Evolutionary conservation across 1,140 invertebrate genomes (phyloP).

Genomic region (Bombus waltoni): DNA sequence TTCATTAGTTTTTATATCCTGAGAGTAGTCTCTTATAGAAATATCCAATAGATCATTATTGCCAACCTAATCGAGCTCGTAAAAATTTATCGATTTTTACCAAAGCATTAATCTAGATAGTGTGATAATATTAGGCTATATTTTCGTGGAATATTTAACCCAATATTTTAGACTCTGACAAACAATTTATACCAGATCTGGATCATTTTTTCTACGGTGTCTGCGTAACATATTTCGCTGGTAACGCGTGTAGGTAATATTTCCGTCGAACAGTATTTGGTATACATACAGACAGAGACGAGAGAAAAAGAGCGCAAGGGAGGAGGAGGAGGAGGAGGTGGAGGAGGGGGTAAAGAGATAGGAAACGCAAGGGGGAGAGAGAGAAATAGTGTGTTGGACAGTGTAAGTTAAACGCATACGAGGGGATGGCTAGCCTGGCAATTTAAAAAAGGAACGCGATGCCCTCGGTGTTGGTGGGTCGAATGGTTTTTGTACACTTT

Average conservation of each 20-base stretch:
- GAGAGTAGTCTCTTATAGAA: not conserved
- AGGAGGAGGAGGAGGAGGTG: not conserved
- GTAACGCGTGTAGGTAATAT: constrained; percentile 49
- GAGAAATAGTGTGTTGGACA: constrained; percentile 28
- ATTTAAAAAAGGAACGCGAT: constrained; percentile 56
- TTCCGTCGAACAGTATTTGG: constrained; percentile 26
- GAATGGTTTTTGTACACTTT: constrained; percentile 64
- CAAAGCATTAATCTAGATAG: not conserved
- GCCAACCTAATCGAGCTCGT: not conserved
- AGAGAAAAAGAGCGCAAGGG: not conserved
- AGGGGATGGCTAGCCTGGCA: constrained; percentile 47
- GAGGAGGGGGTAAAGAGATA: not conserved
- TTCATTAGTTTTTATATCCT: too few relatives aligned
- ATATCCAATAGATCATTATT: not conserved
- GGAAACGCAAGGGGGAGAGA: not conserved
- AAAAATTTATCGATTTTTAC: not conserved
- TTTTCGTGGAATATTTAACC: constrained; percentile 10
- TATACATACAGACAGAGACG: constrained; percentile 9
- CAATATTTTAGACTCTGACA: not conserved
- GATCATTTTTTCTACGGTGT: constrained; percentile 34
- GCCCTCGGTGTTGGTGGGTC: constrained; percentile 52
- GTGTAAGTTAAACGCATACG: constrained; percentile 39
- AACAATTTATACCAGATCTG: constrained; percentile 23
- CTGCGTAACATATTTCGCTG: constrained; percentile 42
- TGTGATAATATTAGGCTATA: not conserved